Conservation (phyloP, 2,113 vertebrate species). For the Rhabdornis inornatus region DNA sequence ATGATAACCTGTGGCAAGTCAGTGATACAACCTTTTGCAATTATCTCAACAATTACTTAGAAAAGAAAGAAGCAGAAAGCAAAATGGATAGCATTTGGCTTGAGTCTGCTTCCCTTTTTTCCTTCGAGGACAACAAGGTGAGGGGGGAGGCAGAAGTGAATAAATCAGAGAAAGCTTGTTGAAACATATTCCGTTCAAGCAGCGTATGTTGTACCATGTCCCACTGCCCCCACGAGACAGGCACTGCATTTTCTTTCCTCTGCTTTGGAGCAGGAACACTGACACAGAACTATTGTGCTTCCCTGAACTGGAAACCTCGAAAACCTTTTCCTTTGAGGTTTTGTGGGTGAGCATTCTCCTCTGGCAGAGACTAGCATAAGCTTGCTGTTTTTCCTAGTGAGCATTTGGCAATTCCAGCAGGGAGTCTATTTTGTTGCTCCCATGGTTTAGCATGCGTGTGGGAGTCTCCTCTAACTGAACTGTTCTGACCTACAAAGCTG, state of each 20-base stretch:
- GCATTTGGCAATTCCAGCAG: constrained; percentile 25
- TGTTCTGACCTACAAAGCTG: constrained; percentile 20
- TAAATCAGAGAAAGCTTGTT: not conserved
- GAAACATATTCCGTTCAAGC: not conserved
- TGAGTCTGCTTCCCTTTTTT: not conserved
- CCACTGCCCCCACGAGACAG: not conserved
- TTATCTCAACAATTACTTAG: not conserved
- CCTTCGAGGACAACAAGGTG: not conserved
- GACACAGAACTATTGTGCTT: not conserved
- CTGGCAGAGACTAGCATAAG: not conserved
- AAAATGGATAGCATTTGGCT: not conserved
- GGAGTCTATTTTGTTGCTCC: constrained; percentile 12
- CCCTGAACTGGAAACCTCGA: not conserved
- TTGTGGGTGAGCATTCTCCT: not conserved
- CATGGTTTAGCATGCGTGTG: not conserved
- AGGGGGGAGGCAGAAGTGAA: not conserved
- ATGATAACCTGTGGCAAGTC: not conserved
- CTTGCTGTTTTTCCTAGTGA: not conserved
- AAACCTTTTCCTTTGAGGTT: not conserved
- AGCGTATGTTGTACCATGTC: not conserved
- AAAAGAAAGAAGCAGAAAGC: not conserved
- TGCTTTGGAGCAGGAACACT: not conserved
- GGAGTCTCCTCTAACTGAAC: constrained; percentile 7
- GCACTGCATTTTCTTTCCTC: not conserved
- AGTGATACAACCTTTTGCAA: not conserved